Evolutionary conservation across 2,113 vertebrate genomes (phyloP), one percentile per base, ranked within the genome.

Genomic region (Cnemophilus loriae): DNA sequence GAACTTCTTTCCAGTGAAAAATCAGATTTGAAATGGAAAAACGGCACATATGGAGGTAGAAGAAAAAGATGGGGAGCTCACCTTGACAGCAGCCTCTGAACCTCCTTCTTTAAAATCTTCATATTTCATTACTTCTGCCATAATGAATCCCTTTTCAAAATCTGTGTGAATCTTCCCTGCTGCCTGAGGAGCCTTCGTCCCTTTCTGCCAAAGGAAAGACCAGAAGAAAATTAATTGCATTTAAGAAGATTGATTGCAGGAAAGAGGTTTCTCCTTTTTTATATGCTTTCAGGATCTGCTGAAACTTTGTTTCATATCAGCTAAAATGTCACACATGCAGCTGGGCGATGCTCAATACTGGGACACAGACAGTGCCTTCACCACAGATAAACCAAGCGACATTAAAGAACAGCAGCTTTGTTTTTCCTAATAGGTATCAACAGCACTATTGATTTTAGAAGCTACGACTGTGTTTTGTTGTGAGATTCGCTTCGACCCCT

Each of bases 81-180:
- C 99, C 98, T 99, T 99, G 98, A 99, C 99, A 95, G 99, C 98
- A 94, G 89, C 98, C 98, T 99, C 98, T 83, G 98, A 98, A 95
- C 99, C 99, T 98, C 98, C 99, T 97, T 99, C 99, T 98, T 99
- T 99, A 99, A 99, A 99, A 98, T 99, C 99, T 97, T 98, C 98
- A 24, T 99, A 99, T 99, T 99, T 99, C 99, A 99, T 99, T 98
- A 99, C 99, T 98, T 98, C 98, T 94, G 98, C 98, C 98, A 99
- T 99, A 99, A 99, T 99, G 98, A 99, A 99, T 98, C 99, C 99
- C 97, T 98, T 99, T 98, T 99, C 98, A 97, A 99, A 99, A 98
- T 99, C 98, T 50, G 98, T 98, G 95, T 98, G 98, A 98, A 99
- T 99, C 98, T 99, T 99, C 93, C 99, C 99, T 92, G 98, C 98